Evolutionary conservation across 37 sponge, comb jelly and placozoan species (phyloP).

Genomic region (Spongia lamella): DNA sequence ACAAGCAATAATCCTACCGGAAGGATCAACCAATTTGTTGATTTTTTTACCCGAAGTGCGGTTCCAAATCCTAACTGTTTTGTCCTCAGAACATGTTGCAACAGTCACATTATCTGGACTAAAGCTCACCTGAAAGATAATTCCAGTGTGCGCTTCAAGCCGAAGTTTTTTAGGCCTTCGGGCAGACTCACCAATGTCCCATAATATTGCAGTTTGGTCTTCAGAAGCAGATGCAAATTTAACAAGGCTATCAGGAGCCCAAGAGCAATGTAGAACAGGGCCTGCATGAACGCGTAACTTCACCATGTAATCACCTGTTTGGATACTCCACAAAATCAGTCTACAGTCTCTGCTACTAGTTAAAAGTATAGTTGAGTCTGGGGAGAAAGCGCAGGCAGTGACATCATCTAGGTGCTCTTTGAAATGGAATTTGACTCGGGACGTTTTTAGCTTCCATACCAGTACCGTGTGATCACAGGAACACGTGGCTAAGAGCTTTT

Average conservation of each 20-base stretch:
- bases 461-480: constrained; percentile 55
- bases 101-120: constrained; percentile 67
- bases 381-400: constrained; percentile 73
- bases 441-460: constrained; percentile 63
- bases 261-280: constrained; percentile 56
- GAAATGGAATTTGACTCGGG: constrained; percentile 33
- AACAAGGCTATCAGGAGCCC: constrained; percentile 25
- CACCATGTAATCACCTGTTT: constrained; percentile 37
- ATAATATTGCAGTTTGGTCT: constrained; percentile 51
- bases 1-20: constrained; percentile 56
- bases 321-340: constrained; percentile 67
- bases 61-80: constrained; percentile 73
- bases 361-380: constrained; percentile 55
- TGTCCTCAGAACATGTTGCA: constrained; percentile 74
- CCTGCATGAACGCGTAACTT: constrained; percentile 38
- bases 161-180: constrained; percentile 32
- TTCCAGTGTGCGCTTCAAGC: constrained; percentile 58
- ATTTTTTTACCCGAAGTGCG: constrained; percentile 63
- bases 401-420: constrained; percentile 61
- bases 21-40: constrained; percentile 50
- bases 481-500: constrained; percentile 62
- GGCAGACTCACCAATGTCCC: constrained; percentile 25
- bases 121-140: constrained; percentile 71
- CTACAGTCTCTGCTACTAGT: constrained; percentile 58
- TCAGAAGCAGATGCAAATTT: constrained; percentile 66